phyloP scores from a whole-genome alignment of 2,888 invertebrate genomes.

The Neocrepidodera transversa region DNA sequence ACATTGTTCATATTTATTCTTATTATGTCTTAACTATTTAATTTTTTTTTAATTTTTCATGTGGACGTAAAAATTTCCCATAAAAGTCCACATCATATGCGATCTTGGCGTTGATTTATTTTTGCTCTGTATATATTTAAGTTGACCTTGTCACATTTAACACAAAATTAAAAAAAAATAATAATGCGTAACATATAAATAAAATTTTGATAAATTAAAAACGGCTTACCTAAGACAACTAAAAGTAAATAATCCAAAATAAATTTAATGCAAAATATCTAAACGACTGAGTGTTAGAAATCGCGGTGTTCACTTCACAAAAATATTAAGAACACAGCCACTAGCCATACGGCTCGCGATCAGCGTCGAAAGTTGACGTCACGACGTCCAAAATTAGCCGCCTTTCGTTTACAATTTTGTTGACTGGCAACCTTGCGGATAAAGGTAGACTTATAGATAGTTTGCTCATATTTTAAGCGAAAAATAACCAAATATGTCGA shows the following conservation, averaged over 20 bases:
- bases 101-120: constrained; percentile 20
- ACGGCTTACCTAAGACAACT: not conserved
- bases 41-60: not conserved
- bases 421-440: constrained; percentile 44
- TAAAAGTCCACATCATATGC: constrained; percentile 17
- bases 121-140: constrained; percentile 24
- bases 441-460: constrained; percentile 20
- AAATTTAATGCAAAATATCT: constrained; percentile 11
- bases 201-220: not conserved
- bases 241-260: constrained; percentile 15
- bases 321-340: constrained; percentile 47
- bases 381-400: constrained; percentile 53
- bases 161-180: not conserved
- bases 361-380: constrained; percentile 50
- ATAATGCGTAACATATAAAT: not conserved
- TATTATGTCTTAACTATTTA: not conserved
- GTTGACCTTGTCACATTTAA: constrained; percentile 25
- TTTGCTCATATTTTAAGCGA: constrained; percentile 20
- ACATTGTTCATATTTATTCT: too few species aligned
- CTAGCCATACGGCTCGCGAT: constrained; percentile 28
- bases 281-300: constrained; percentile 31
- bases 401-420: constrained; percentile 40
- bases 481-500: constrained; percentile 22
- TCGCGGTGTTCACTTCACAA: constrained; percentile 48
- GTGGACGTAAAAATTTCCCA: constrained; percentile 9